Evolutionary conservation across 2,888 invertebrate species (phyloP).

Genomic region (Drosophila meridionalis): DNA sequence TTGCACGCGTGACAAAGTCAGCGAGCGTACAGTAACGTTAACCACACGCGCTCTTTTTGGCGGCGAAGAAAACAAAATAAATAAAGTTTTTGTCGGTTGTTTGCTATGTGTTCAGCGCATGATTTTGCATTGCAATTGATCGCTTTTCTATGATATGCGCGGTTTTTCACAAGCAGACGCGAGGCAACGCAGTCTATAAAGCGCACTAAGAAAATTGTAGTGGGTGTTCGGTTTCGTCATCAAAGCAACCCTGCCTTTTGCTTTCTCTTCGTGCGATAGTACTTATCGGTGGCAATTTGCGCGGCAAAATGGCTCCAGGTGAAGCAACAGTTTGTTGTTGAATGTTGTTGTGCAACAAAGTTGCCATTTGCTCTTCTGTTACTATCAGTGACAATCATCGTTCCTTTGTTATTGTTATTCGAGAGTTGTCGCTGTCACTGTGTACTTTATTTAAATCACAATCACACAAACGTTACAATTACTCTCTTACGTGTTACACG

Average conservation of each 20-base stretch:
- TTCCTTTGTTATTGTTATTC: not conserved
- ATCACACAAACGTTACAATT: not conserved
- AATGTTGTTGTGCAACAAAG: not conserved
- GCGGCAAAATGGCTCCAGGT: not conserved
- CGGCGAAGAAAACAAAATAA: constrained; percentile 2
- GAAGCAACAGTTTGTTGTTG: not conserved
- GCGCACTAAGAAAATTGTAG: constrained; percentile 51
- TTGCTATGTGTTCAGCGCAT: constrained; percentile 24
- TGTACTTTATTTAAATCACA: not conserved
- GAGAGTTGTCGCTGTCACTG: not conserved
- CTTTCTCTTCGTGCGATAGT: not conserved
- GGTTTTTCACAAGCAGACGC: constrained; percentile 51
- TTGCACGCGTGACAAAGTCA: constrained; percentile 45
- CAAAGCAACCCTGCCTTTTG: constrained; percentile 35
- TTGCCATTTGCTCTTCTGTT: not conserved
- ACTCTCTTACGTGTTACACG: not conserved
- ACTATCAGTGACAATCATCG: not conserved
- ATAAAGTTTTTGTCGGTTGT: not conserved
- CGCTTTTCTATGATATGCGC: constrained; percentile 34
- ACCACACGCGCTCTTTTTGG: not conserved
- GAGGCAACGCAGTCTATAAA: constrained; percentile 49
- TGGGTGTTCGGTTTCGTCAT: constrained; percentile 2
- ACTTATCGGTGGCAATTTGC: constrained; percentile 6
- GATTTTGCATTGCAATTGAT: constrained; percentile 32
- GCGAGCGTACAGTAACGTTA: not conserved